A percentile compares a stretch with the other conserved stretches of the same genome.
Evolutionary conservation across 2,797 vertebrate species (phyloP).

Genomic region (Melopsittacus undulatus): DNA sequence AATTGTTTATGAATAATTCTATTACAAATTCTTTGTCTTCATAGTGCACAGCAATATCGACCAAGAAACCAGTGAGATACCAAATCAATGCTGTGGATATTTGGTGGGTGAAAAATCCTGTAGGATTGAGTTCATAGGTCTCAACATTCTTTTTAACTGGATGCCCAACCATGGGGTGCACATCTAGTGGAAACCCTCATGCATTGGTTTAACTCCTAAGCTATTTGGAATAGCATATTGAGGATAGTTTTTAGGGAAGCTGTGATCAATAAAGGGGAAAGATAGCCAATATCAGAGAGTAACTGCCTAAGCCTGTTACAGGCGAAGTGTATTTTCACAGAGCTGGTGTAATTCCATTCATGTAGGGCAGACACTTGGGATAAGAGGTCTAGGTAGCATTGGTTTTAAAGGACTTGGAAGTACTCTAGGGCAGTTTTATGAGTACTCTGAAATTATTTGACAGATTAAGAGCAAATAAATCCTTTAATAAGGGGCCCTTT

Average conservation of each 20-base stretch:
- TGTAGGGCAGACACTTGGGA: background rate
- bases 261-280: background rate
- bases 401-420: background rate
- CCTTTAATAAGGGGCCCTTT: background rate
- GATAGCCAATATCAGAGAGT: background rate
- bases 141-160: background rate
- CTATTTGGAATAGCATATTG: background rate
- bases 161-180: background rate
- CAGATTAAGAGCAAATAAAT: background rate
- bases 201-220: background rate
- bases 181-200: background rate
- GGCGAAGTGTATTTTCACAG: background rate
- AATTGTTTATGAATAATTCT: conserved; percentile 42
- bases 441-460: background rate
- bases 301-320: background rate
- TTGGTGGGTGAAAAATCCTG: background rate
- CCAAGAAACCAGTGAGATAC: background rate
- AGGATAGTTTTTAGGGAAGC: background rate
- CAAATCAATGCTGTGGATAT: background rate
- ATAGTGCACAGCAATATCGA: background rate
- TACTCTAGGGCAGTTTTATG: background rate
- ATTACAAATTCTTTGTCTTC: background rate
- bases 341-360: background rate
- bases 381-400: background rate
- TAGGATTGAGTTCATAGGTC: background rate